These are phyloP conservation scores for Scophthalmus maximus DNA, from an alignment of 2,113 vertebrate species.

Conservation along the genomic window DNA sequence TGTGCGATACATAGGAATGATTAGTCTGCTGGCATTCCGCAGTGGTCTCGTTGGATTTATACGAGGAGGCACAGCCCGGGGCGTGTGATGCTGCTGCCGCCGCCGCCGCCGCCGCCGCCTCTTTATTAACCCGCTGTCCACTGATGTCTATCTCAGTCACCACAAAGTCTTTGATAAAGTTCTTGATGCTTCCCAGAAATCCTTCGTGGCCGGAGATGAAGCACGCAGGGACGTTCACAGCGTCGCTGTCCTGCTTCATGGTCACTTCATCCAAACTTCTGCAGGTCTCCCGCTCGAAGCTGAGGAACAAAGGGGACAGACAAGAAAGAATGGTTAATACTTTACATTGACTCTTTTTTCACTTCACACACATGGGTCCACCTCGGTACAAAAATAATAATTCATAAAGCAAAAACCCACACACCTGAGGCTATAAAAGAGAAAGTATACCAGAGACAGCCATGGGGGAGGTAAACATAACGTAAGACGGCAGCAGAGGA, in stretches of 20 bases:
- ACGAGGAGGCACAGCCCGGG: constrained; percentile 28
- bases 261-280: constrained; percentile 35
- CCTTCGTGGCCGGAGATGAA: constrained; percentile 87
- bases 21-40: constrained; percentile 25
- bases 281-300: background rate
- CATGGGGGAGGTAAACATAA: background rate
- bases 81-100: background rate
- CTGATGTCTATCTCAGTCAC: constrained; percentile 88
- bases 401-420: too few relatives aligned
- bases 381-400: background rate
- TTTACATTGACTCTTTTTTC: too few relatives aligned
- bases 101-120: background rate
- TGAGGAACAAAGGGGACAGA: background rate
- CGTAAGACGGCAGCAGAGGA: background rate
- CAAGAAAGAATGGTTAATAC: background rate
- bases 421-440: background rate
- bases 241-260: constrained; percentile 65
- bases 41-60: background rate
- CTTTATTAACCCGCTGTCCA: constrained; percentile 65
- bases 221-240: constrained; percentile 57
- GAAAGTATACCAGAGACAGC: too few relatives aligned
- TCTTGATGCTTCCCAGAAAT: constrained; percentile 91
- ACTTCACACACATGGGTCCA: too few relatives aligned
- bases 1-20: constrained; percentile 20
- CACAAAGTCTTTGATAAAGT: constrained; percentile 88